Conservation (phyloP, 2,113 vertebrate species). For the Mungos mungo region DNA sequence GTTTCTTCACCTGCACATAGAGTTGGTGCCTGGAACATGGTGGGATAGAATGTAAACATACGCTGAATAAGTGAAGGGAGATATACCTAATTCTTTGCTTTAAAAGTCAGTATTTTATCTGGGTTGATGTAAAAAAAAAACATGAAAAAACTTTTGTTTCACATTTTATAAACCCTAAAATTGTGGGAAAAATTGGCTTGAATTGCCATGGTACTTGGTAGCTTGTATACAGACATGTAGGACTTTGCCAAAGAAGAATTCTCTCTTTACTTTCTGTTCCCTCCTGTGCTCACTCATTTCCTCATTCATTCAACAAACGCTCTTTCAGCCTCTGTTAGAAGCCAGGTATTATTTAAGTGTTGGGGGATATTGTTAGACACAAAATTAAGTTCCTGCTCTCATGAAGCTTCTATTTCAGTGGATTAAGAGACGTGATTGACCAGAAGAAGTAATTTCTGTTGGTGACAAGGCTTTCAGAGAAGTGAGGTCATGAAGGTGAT, state of each 20-base stretch:
- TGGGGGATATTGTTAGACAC: background rate
- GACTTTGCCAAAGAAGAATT: background rate
- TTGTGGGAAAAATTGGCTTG: background rate
- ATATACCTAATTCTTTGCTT: background rate
- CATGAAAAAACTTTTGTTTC: background rate
- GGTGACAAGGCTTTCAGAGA: constrained; percentile 40
- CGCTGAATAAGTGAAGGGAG: background rate
- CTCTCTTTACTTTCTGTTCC: background rate
- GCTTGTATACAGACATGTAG: background rate
- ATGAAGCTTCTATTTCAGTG: background rate
- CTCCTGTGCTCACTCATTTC: background rate
- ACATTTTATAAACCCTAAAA: background rate
- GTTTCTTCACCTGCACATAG: background rate
- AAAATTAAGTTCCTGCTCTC: background rate
- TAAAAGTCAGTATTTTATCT: background rate
- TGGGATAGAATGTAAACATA: background rate
- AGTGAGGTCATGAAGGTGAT: constrained; percentile 73
- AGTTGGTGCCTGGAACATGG: background rate
- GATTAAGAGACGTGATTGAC: background rate
- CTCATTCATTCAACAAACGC: background rate
- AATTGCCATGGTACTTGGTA: background rate
- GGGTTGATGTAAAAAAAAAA: background rate
- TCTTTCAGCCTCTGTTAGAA: background rate
- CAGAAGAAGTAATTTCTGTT: background rate
- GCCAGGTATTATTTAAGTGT: background rate